Percentiles rank a stretch among this genome's conserved stretches.
Conservation (phyloP, 2,797 vertebrate genomes). For the Bufotes viridis region DNA sequence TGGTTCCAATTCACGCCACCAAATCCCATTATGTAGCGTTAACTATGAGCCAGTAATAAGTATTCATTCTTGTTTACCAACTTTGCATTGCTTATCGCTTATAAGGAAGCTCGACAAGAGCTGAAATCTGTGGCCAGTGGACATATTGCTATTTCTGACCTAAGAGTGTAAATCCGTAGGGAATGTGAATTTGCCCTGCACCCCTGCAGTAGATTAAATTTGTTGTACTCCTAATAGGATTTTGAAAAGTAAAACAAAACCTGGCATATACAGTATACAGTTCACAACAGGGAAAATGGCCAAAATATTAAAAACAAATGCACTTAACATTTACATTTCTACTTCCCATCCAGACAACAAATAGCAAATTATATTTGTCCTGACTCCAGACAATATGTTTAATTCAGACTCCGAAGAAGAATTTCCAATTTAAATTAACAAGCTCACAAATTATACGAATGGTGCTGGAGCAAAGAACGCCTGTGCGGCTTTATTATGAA, state of each 20-base stretch:
- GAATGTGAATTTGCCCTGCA: too few relatives aligned
- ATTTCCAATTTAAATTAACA: conserved; percentile 31
- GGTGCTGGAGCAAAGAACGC: background rate
- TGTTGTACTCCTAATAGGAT: background rate
- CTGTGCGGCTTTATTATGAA: conserved; percentile 23
- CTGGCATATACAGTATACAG: background rate
- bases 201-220: too few relatives aligned
- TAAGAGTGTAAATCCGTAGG: too few relatives aligned
- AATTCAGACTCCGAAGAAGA: background rate
- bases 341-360: background rate
- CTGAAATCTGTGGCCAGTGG: too few relatives aligned
- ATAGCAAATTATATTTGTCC: background rate
- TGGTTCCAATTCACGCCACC: too few relatives aligned
- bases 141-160: too few relatives aligned
- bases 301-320: background rate
- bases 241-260: background rate
- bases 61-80: too few relatives aligned
- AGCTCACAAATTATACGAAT: background rate
- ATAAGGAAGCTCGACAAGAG: too few relatives aligned
- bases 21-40: too few relatives aligned
- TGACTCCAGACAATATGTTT: background rate
- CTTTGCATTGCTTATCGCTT: too few relatives aligned
- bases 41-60: too few relatives aligned
- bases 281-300: background rate
- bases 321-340: background rate